Conservation (phyloP, 2,113 vertebrate genomes). For the Pituophis catenifer region DNA sequence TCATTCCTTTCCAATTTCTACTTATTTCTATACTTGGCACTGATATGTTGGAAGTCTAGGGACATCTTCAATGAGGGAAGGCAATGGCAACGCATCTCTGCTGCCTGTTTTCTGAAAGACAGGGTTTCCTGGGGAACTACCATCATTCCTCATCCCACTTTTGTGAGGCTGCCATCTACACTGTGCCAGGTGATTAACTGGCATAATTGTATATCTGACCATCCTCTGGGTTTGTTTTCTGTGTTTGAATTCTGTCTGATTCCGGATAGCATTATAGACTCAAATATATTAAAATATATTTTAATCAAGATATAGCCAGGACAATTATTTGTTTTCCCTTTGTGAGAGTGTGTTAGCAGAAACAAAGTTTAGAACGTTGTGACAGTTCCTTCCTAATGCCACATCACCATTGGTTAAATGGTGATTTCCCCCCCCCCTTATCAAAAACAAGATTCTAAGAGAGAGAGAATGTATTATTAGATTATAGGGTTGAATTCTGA, state of each 20-base stretch:
- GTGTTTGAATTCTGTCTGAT: not conserved
- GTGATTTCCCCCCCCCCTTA: not conserved
- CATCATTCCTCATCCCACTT: not conserved
- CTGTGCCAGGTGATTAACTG: not conserved
- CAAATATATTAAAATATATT: not conserved
- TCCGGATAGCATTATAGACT: not conserved
- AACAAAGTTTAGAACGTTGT: not conserved
- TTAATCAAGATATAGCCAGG: not conserved
- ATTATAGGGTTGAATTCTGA: not conserved
- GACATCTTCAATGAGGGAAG: not conserved
- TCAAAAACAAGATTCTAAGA: not conserved
- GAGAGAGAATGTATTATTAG: not conserved
- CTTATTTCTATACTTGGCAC: not conserved
- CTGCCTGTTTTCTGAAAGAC: not conserved
- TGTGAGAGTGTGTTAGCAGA: not conserved
- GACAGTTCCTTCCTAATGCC: not conserved
- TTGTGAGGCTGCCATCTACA: not conserved
- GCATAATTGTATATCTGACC: not conserved
- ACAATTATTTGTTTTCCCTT: not conserved
- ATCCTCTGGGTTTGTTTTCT: not conserved
- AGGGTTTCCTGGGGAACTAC: not conserved
- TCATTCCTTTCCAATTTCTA: not conserved
- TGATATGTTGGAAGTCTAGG: not conserved
- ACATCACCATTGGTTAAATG: conserved; percentile 21
- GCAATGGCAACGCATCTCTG: not conserved